Conservation (phyloP, 2,888 invertebrate species). For the Ectobius pallidus region DNA sequence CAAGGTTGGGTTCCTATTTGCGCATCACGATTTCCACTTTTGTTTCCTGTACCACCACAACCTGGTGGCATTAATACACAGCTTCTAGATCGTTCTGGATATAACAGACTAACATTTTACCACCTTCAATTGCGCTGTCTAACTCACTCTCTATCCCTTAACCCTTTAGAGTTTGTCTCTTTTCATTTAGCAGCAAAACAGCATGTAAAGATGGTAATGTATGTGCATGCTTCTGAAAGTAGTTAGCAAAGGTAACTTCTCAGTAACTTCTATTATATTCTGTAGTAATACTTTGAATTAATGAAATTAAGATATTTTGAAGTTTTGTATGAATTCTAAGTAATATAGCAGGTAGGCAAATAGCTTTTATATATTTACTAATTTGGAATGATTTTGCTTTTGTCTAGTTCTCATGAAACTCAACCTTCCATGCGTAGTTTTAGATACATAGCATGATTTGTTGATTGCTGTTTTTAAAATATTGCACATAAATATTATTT, state of each 20-base stretch:
- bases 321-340: background rate
- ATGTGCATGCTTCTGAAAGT: background rate
- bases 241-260: background rate
- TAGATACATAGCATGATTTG: background rate
- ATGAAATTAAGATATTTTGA: background rate
- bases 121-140: slow-evolving; percentile 41
- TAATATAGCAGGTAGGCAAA: background rate
- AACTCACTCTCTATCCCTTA: slow-evolving; percentile 39
- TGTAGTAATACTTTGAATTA: too few species aligned
- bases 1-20: slow-evolving; percentile 30
- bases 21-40: slow-evolving; percentile 8
- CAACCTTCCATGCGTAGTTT: background rate
- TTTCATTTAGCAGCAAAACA: slow-evolving; percentile 46
- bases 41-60: slow-evolving; percentile 20
- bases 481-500: background rate
- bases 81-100: slow-evolving; percentile 25
- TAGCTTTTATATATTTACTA: background rate
- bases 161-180: slow-evolving; percentile 49
- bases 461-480: background rate
- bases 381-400: background rate
- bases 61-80: slow-evolving; percentile 34
- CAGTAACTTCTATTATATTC: too few species aligned
- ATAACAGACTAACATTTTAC: slow-evolving; percentile 41
- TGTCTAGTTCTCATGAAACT: background rate
- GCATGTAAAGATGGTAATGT: background rate